phyloP scores from a whole-genome alignment of 2,113 vertebrate species.

The Chroicocephalus ridibundus region DNA sequence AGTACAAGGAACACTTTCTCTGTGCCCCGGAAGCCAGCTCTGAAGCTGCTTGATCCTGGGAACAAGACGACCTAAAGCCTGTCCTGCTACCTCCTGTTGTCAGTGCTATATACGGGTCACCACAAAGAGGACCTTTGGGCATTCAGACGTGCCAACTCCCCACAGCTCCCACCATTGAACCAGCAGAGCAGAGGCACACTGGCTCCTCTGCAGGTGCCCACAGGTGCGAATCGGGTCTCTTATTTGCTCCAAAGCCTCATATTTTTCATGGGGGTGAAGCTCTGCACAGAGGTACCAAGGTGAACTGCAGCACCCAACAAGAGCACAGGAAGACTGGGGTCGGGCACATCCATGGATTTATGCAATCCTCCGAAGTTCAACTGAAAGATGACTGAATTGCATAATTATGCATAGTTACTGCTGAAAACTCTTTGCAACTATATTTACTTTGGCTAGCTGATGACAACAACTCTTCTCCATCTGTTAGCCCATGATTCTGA shows the following conservation, averaged over 20 bases:
- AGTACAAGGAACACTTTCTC: not conserved
- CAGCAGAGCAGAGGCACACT: not conserved
- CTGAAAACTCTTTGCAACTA: not conserved
- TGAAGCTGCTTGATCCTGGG: not conserved
- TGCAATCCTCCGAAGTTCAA: not conserved
- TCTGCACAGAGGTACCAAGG: not conserved
- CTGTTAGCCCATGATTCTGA: not conserved
- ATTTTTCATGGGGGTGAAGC: not conserved
- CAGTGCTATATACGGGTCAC: not conserved
- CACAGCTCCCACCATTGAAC: not conserved
- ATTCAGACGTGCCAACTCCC: accelerated
- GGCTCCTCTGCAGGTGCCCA: not conserved
- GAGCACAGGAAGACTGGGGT: not conserved
- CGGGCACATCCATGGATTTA: not conserved
- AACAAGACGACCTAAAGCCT: not conserved
- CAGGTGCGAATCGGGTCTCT: not conserved
- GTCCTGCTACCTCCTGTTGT: not conserved
- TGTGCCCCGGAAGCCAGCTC: not conserved
- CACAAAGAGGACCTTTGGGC: not conserved
- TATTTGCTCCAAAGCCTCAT: not conserved
- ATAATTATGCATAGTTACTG: not conserved
- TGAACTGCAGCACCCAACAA: not conserved
- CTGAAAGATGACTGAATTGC: not conserved
- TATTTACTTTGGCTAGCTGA: not conserved
- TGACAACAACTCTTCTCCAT: not conserved